Evolutionary conservation across 2,113 vertebrate genomes (phyloP), one percentile per base, ranked within the genome.

Genomic region (Phyllostomus discolor): DNA sequence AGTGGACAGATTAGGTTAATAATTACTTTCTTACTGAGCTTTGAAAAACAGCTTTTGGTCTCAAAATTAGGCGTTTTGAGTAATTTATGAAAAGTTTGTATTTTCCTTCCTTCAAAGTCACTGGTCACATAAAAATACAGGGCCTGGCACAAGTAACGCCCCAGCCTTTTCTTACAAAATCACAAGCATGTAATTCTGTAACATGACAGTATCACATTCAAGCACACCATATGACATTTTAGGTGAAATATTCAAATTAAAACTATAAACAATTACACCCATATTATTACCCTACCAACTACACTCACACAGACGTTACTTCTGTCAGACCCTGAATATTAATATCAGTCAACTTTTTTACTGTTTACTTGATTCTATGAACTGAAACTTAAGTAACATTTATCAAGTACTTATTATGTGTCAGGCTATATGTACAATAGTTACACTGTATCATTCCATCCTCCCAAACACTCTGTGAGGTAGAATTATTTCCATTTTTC

Each of bases 11-110:
- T 91, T 57, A 83, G 62, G 96, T 95, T 91, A 95, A 90, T 91
- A 89, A 93, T 94, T 96, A 94, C 72, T 95, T 93, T 90, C 76
- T 94, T 94, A 50, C 75, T 90, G 72, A 64, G 46, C 15, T 54
- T 70, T 69, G 52, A 88, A 83, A 92, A 91, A 48, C 48, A 66
- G 26, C 22, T 59, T 78, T 86, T 9, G 64, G 62, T 73, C 64
- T 59, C 41, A 76, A 91, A 90, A 90, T 54, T 28, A 85, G 14
- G 35, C 19, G 1, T 75, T 95, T 46, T 80, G n/a, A 92, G 10
- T 80, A 75, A 94, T 46, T 88, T 52, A 57, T 43, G 9, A 67
- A 54, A 91, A 48, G 26, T 79, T 12, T 75, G 48, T 35, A 62
- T 86, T 91, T 86, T 80, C 10, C 52, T 75, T 76, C 20, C 87